Evolutionary conservation across 1,140 invertebrate species (phyloP), one percentile per base, ranked within the genome.

Genomic region (Penaeus chinensis): DNA sequence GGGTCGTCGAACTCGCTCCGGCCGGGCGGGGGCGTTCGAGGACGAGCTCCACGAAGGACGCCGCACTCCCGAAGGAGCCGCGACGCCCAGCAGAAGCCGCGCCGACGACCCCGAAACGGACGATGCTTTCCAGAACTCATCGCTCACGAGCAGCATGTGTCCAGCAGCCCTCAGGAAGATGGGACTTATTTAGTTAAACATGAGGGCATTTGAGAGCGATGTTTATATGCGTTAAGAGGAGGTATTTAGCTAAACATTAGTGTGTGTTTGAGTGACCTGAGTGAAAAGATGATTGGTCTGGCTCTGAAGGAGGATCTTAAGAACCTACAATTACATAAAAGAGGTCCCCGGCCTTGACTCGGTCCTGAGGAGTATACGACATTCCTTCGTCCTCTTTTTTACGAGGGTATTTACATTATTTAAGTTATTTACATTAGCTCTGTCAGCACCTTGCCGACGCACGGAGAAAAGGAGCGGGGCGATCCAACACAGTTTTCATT

Each of bases 111-210:
- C 47, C 47, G 47, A 47, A 47, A 7, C 47, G 11, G 11, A 13
- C 47, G 5, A 3, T 47, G 47, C 47, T 60, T 11, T 54, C 47
- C 77, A 78, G 20, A 78, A 78, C 10, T 78, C 47, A 60, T 78
- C 77, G 42, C 20, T 78, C 77, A 60, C 18, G 77, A 61, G 20
- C 10, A 18, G 77, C 77, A 60, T 78, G 47, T 78, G 77, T 60
- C 77, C 77, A 60, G 77, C 22, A 54, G 77, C 61, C 77, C 61
- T 78, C 19, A 78, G 47, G 42, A 24, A 78, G 77, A 78, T 78
- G 80, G 60, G 84, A 85, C 71, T 80, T 85, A 85, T 79, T 85
- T 79, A 80, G 76, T 85, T 85, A 85, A 85, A 85, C 84, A 85
- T 85, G 84, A 85, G 76, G 62, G 63, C 76, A 79, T 54, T 19